Base-by-base conservation (phyloP, 2,113 vertebrate species). In the Trogon melanurus region DNA sequence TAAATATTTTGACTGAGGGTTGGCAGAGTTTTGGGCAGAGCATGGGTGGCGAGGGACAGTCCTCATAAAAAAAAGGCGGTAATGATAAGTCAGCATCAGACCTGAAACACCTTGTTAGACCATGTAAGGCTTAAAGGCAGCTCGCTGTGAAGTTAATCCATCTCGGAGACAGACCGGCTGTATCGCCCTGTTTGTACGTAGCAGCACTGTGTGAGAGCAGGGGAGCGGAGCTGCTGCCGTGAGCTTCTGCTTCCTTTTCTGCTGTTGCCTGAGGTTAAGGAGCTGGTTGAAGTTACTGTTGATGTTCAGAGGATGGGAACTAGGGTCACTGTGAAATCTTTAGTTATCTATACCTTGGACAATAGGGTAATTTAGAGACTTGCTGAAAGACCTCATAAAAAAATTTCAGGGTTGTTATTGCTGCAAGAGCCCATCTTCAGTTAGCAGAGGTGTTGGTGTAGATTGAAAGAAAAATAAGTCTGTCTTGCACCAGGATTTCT, bases 21-120 rank as follows among this genome's bases (percentile, higher is more conserved):
- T 61, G n/a, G 16, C 38, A 84, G 45, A 56, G n/a, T 73, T 85
- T 66, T 54, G 56, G 7, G 13, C 0, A 0, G 48, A 86, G 11
- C 17, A 23, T 16, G 6, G 41, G 23, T 4, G 1, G 0, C 22
- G 34, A 53, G 7, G 12, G 16, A n/a, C 0, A 0, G 4, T 53
- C 26, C 48, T 76, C 1, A 9, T 47, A 22, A 48, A 78, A 79
- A 79, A 66, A 58, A 13, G 11, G 7, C 29, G 56, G 56, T 50
- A 47, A 47, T 58, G 16, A 70, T 56, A 89, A 82, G 14, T 18
- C 30, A 66, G 8, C 25, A 65, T 76, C 81, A 61, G 38, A 87
- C 45, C 44, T 76, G 74, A 70, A 89, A 45, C 22, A 34, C 20
- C 25, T 65, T 45, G 21, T 88, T 16, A 66, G 50, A n/a, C 26